Base-by-base conservation (phyloP, 2,113 vertebrate genomes). In the Plecotus auritus region DNA sequence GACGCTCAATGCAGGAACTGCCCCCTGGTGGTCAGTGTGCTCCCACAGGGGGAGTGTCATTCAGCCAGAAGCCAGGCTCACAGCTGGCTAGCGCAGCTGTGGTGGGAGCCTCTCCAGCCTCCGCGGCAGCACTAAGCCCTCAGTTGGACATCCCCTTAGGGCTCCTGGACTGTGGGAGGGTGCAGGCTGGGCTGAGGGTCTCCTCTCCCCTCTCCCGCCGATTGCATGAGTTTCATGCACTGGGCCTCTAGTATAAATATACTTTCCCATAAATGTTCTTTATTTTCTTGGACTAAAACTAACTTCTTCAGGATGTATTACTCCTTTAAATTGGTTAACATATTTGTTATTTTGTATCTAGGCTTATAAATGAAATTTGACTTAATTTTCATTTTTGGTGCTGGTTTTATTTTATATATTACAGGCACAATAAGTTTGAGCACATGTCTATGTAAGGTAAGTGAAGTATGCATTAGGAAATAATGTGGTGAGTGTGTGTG, bases 321-420 rank as follows among this genome's bases (percentile, higher is more conserved):
- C 42, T 87, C 20, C 54, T 91, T 85, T 59, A 77, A 83, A 35
- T 82, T 85, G 61, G 61, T 28, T 16, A 74, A 4, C 49, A 64
- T 72, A 86, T 37, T 67, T 85, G 49, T 81, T 77, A 82, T 59
- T 90, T 59, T 86, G 2, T 9, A 61, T 81, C 23, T 13, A 90
- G 37, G 5, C 91, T 88, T 96, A n/a, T n/a, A 86, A 91, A 80
- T 82, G 13, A 94, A 11, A 80, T 66, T 86, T 74, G 16, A 66
- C 30, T 93, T 87, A 40, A 88, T 90, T 87, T 95, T 51, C 10
- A 73, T 42, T 82, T 69, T 92, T 77, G 12, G 16, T 83, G 9
- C 5, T 86, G 20, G 67, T 72, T 92, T 93, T 90, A 12, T 85
- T 77, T 37, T 40, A n/a, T 70, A 51, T n/a, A 40, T 90, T 84